Evolutionary conservation across 2,113 vertebrate genomes (phyloP).

Genomic region (Rhinogobius similis): DNA sequence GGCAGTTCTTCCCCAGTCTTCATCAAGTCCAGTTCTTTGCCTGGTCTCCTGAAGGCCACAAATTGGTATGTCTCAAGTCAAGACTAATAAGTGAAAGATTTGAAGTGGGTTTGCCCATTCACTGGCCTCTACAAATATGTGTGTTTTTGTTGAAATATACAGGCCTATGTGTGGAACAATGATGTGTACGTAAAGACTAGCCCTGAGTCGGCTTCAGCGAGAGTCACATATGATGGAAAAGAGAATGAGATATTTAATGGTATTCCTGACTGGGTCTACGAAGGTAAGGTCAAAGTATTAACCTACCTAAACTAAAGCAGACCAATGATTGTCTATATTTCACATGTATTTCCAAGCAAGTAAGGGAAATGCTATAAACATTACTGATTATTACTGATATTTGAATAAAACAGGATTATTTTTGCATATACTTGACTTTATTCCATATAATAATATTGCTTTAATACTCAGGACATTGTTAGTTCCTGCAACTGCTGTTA

Average conservation of each 20-base stretch:
- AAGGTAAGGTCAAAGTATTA: conserved; percentile 77
- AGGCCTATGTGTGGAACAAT: conserved; percentile 88
- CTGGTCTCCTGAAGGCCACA: conserved; percentile 90
- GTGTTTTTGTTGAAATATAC: conserved; percentile 8
- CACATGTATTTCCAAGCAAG: background rate
- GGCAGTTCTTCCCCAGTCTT: conserved; percentile 83
- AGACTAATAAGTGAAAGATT: background rate
- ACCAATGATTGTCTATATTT: background rate
- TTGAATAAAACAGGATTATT: no score
- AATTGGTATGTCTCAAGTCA: conserved; percentile 82
- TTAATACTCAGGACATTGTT: no score
- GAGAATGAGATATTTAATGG: conserved; percentile 89
- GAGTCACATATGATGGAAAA: conserved; percentile 82
- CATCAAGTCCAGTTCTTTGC: conserved; percentile 85
- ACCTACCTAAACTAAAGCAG: background rate
- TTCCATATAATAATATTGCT: no score
- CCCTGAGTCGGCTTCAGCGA: conserved; percentile 66
- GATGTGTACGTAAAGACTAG: conserved; percentile 87
- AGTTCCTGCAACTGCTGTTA: no score
- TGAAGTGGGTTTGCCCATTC: background rate
- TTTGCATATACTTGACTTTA: no score
- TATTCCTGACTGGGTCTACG: conserved; percentile 97
- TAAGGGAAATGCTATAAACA: no score
- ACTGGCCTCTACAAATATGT: background rate
- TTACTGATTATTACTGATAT: no score